Evolutionary conservation across 2,888 invertebrate genomes (phyloP), one percentile per base, ranked within the genome.

Genomic region (Toxonevra muliebris): DNA sequence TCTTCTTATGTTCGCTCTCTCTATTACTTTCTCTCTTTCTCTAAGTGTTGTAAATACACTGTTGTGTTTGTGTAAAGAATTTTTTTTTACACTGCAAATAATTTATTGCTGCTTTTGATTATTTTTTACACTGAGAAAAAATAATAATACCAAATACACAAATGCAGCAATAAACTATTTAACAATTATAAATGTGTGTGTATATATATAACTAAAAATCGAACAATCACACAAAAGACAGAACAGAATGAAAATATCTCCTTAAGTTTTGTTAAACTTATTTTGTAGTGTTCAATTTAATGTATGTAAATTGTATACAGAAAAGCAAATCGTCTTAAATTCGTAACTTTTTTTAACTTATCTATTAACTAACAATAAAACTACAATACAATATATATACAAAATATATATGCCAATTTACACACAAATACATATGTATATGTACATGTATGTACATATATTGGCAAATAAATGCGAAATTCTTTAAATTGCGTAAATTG

Each of bases 211-310:
- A 40, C 13, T 30, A 61, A 68, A 66, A 69, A 69, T 66, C 65
- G 59, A 40, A n/a, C 40, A 48, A 45, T 13, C 55, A 55, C 13
- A 55, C 20, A 20, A 13, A 45, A 41, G 45, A 42, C 19, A 15
- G 17, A 61, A 55, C 53, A 30, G 41, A 57, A 57, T 13, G 12
- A 65, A 66, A 65, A 71, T 76, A 80, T 83, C 83, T 82, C 84
- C 84, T 83, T 82, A 80, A 81, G 84, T 84, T 84, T 83, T 84
- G 84, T 82, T 80, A 75, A 76, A 81, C 81, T 83, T 83, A 74
- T 83, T 84, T 84, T 84, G 84, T 84, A 83, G 84, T 84, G 84
- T 82, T 83, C 83, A 84, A 83, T 83, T 82, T 82, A 82, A 82
- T 82, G 82, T 82, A 81, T 82, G 80, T 82, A 69, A 80, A 78